phyloP scores from a whole-genome alignment of 2,888 invertebrate genomes.

The Nasonovia ribisnigri region DNA sequence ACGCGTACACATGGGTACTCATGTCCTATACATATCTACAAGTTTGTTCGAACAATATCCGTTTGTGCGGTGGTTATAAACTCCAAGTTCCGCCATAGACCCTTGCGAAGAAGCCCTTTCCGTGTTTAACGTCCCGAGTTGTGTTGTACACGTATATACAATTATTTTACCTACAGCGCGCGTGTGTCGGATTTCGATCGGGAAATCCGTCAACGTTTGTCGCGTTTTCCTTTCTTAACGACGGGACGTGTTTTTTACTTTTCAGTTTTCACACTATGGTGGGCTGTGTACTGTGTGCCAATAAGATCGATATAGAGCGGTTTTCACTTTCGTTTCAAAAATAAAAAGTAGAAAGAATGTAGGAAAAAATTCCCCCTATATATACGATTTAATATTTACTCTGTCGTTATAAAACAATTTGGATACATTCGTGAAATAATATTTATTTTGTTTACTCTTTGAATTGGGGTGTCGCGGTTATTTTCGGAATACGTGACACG shows the following conservation, averaged over 20 bases:
- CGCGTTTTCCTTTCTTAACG: background rate
- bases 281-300: background rate
- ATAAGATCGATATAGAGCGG: background rate
- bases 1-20: background rate
- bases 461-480: background rate
- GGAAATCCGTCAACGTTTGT: constrained; percentile 7
- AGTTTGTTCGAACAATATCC: constrained; percentile 5
- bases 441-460: background rate
- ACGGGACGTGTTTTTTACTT: background rate
- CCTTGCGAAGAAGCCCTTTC: background rate
- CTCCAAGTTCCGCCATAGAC: background rate
- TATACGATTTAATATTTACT: constrained; percentile 29
- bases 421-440: background rate
- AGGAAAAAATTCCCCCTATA: background rate
- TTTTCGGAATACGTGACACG: constrained; percentile 22
- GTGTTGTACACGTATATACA: background rate
- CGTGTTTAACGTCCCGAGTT: background rate
- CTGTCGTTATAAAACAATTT: constrained; percentile 4
- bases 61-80: background rate
- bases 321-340: background rate
- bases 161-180: background rate
- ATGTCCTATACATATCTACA: background rate
- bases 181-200: background rate
- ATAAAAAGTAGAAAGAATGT: background rate
- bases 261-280: background rate